These are phyloP conservation scores for Pipa parva DNA, from an alignment of 2,113 vertebrate genomes.

Conservation along the genomic window DNA sequence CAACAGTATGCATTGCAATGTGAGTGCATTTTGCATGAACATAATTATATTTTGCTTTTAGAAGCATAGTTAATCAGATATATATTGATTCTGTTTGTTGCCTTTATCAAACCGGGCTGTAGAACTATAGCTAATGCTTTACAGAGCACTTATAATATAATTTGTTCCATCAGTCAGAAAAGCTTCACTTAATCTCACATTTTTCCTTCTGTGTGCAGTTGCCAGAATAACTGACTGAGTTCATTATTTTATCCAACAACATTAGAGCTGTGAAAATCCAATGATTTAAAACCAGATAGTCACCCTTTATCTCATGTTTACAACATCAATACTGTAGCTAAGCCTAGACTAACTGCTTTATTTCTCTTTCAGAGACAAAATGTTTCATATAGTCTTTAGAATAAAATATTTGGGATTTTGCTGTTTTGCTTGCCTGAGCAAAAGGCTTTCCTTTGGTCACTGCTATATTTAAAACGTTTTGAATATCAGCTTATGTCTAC, in stretches of 20 bases:
- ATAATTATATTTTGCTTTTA: conserved; percentile 40
- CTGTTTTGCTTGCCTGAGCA: too few relatives aligned
- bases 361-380: too few relatives aligned
- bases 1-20: conserved; percentile 33
- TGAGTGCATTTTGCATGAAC: conserved; percentile 44
- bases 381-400: too few relatives aligned
- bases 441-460: too few relatives aligned
- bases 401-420: too few relatives aligned
- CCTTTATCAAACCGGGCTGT: conserved; percentile 55
- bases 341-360: too few relatives aligned
- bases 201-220: conserved; percentile 48
- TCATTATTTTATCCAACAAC: conserved; percentile 51
- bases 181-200: conserved; percentile 43
- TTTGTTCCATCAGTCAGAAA: conserved; percentile 48
- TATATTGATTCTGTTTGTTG: conserved; percentile 54
- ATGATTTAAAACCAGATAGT: conserved; percentile 7
- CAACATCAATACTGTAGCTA: too few relatives aligned
- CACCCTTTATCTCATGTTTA: too few relatives aligned
- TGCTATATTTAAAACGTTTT: too few relatives aligned
- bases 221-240: conserved; percentile 49
- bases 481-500: too few relatives aligned
- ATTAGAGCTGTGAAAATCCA: conserved; percentile 37
- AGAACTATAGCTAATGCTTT: conserved; percentile 52
- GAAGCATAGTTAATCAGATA: conserved; percentile 41
- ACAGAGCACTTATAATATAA: conserved; percentile 45